Conservation (phyloP, 2,888 invertebrate species). For the Stenodema calcarata region DNA sequence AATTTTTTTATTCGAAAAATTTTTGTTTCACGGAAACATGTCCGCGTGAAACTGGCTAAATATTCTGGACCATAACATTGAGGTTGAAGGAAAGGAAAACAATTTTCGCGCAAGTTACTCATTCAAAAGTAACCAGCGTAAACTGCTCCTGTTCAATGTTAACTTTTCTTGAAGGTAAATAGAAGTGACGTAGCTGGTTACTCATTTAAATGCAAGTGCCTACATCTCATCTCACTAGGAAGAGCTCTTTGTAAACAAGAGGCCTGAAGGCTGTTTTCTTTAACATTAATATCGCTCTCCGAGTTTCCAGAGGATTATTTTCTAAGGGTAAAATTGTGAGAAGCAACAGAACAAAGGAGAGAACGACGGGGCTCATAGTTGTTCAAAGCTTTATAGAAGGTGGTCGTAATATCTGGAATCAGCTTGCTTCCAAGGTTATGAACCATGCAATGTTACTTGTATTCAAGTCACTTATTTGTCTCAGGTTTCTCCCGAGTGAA, state of each 20-base stretch:
- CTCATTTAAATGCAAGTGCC: not conserved
- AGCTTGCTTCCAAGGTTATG: constrained; percentile 23
- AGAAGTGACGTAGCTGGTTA: not conserved
- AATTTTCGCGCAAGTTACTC: not conserved
- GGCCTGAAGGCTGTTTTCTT: constrained; percentile 9
- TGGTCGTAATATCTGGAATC: constrained; percentile 24
- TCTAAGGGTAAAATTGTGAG: constrained; percentile 21
- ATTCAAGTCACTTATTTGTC: not conserved
- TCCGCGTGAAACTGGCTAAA: no score
- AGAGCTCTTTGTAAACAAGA: not conserved
- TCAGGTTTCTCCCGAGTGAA: not conserved
- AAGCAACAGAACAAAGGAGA: constrained; percentile 5
- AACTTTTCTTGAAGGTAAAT: not conserved
- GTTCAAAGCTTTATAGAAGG: constrained; percentile 16
- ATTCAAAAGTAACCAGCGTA: not conserved
- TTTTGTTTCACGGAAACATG: no score
- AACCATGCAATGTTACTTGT: not conserved
- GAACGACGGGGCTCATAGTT: not conserved
- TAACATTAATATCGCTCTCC: constrained; percentile 18
- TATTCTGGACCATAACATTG: not conserved
- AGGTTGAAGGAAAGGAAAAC: not conserved
- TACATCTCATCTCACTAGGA: constrained; percentile 10
- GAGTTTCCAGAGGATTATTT: constrained; percentile 12
- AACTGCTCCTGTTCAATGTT: not conserved
- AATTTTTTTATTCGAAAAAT: no score